phyloP scores from a whole-genome alignment of 1,140 invertebrate genomes.

The Anadara kagoshimensis region DNA sequence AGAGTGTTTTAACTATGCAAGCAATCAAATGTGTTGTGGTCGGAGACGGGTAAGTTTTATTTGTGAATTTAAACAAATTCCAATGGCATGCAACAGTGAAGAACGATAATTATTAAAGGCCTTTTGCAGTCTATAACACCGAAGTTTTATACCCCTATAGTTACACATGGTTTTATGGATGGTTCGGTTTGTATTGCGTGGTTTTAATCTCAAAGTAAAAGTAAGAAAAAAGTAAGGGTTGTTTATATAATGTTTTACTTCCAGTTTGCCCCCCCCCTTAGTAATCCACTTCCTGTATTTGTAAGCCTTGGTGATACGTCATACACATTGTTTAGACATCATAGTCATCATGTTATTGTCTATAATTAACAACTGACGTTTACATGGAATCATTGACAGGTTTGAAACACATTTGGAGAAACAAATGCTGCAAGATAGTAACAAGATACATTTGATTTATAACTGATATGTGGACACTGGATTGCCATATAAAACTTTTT shows the following conservation, averaged over 20 bases:
- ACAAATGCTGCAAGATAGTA: too few relatives aligned
- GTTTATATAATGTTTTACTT: neutral
- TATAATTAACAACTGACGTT: too few relatives aligned
- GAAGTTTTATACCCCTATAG: neutral
- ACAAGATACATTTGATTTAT: too few relatives aligned
- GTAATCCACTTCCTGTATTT: too few relatives aligned
- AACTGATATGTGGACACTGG: too few relatives aligned
- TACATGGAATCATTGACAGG: too few relatives aligned
- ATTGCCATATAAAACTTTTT: too few relatives aligned
- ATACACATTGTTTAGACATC: too few relatives aligned
- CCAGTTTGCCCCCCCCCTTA: too few relatives aligned
- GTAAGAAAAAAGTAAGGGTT: neutral
- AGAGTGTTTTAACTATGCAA: slow-evolving; percentile 30
- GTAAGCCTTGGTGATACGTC: too few relatives aligned
- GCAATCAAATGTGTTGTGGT: slow-evolving; percentile 47
- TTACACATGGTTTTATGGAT: neutral
- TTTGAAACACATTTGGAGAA: too few relatives aligned
- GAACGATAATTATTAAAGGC: neutral
- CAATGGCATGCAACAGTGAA: neutral
- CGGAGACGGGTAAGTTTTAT: slow-evolving; percentile 38
- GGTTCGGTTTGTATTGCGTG: neutral
- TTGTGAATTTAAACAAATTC: neutral
- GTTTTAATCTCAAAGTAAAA: neutral
- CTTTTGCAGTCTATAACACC: slow-evolving; percentile 7
- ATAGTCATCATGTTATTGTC: too few relatives aligned